Percentiles rank a stretch among this genome's conserved stretches.
Conservation (phyloP, 2,113 vertebrate species). For the Pavo muticus region DNA sequence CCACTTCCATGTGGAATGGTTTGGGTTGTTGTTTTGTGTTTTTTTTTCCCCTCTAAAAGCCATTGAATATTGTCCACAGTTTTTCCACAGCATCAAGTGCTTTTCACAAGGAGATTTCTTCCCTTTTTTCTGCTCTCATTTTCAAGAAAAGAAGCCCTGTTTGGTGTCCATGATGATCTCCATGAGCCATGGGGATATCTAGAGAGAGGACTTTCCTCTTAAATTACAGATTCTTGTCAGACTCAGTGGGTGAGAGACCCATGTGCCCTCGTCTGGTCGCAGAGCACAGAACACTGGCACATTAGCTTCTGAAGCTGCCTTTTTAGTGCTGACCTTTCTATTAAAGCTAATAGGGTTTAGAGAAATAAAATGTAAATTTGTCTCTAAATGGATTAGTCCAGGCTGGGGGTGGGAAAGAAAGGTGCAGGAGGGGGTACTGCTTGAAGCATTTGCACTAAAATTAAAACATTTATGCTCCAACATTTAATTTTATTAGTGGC, state of each 20-base stretch:
- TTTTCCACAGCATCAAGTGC: neutral
- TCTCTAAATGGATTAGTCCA: conserved; percentile 76
- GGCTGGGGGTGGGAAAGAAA: conserved; percentile 57
- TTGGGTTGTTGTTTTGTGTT: neutral
- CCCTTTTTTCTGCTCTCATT: neutral
- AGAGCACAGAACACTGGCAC: conserved; percentile 62
- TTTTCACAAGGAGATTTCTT: neutral
- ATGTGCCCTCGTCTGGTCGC: conserved; percentile 59
- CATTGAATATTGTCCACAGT: neutral
- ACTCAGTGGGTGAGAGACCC: conserved; percentile 47
- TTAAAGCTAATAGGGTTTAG: conserved; percentile 75
- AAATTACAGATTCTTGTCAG: conserved; percentile 69
- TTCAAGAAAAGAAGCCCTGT: neutral
- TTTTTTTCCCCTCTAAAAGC: neutral
- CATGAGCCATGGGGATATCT: neutral
- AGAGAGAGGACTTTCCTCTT: neutral
- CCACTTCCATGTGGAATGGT: neutral
- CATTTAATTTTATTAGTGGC: conserved; percentile 76
- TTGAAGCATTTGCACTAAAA: conserved; percentile 71
- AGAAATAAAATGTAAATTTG: conserved; percentile 80
- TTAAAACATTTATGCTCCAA: conserved; percentile 77
- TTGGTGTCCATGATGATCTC: conserved; percentile 4
- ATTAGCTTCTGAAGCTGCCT: conserved; percentile 68
- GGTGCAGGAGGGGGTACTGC: conserved; percentile 40
- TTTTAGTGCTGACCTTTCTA: conserved; percentile 74